phyloP scores from a whole-genome alignment of 2,113 vertebrate genomes.

The Embiotoca jacksoni region DNA sequence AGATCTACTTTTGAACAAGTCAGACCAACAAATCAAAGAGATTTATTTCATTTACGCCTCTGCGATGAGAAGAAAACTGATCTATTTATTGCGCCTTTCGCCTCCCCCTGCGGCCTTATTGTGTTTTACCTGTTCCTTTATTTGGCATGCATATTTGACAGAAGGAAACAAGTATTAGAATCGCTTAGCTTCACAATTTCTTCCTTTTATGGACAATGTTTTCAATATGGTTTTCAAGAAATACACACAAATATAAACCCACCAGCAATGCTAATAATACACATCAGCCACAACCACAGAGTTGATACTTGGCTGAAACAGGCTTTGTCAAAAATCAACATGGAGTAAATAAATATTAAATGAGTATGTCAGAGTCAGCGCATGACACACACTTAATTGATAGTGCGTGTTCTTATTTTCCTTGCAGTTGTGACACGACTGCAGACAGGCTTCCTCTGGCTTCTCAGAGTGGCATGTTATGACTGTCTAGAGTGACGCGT shows the following conservation, averaged over 20 bases:
- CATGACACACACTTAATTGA: constrained; percentile 47
- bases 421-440: constrained; percentile 43
- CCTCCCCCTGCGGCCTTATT: neutral
- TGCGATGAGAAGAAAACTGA: constrained; percentile 9
- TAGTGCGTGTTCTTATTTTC: constrained; percentile 4
- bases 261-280: too few species aligned
- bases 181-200: too few species aligned
- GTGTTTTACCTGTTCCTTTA: neutral
- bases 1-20: neutral
- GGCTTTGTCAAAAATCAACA: neutral
- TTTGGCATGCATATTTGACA: neutral
- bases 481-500: constrained; percentile 14
- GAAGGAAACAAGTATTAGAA: neutral
- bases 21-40: neutral
- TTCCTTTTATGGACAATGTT: too few species aligned
- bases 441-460: constrained; percentile 20
- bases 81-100: neutral
- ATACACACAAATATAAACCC: neutral
- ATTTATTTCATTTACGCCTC: neutral
- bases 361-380: constrained; percentile 8
- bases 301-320: constrained; percentile 7
- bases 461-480: constrained; percentile 49
- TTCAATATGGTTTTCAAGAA: neutral
- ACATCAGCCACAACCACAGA: neutral
- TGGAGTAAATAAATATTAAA: constrained; percentile 43